phyloP scores from a whole-genome alignment of 2,797 vertebrate species.

The Tokudaia muenninki region DNA sequence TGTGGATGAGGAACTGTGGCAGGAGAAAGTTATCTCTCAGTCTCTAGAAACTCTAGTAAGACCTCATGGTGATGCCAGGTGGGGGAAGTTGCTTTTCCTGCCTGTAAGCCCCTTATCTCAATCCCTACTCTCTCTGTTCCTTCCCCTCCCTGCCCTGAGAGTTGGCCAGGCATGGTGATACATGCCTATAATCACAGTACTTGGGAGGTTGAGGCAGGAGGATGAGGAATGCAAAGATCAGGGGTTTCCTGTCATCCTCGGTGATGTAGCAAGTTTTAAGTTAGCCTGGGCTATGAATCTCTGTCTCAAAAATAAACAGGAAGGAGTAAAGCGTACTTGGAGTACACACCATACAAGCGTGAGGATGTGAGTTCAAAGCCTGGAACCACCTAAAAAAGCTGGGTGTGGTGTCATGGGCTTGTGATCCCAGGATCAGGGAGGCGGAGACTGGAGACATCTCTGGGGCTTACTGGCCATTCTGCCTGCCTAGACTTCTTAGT shows the following conservation, averaged over 20 bases:
- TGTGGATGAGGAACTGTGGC: background rate
- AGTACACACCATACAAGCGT: background rate
- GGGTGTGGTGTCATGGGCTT: background rate
- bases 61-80: background rate
- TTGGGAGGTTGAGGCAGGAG: background rate
- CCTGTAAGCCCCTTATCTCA: rapidly evolving
- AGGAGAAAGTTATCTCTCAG: background rate
- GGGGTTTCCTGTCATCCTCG: background rate
- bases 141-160: background rate
- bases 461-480: background rate
- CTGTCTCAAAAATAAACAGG: background rate
- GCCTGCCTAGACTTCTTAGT: background rate
- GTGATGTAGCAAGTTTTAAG: background rate
- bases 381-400: background rate
- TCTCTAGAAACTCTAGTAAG: background rate
- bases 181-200: background rate
- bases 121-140: background rate
- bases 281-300: background rate
- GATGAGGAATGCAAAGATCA: background rate
- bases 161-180: background rate
- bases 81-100: no score
- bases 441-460: background rate
- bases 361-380: background rate
- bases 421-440: background rate
- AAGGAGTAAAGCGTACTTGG: no score